A percentile compares a stretch with the other conserved stretches of the same genome.
These are phyloP conservation scores for Pelodiscus sinensis DNA, from an alignment of 2,113 vertebrate genomes.

Conservation along the genomic window DNA sequence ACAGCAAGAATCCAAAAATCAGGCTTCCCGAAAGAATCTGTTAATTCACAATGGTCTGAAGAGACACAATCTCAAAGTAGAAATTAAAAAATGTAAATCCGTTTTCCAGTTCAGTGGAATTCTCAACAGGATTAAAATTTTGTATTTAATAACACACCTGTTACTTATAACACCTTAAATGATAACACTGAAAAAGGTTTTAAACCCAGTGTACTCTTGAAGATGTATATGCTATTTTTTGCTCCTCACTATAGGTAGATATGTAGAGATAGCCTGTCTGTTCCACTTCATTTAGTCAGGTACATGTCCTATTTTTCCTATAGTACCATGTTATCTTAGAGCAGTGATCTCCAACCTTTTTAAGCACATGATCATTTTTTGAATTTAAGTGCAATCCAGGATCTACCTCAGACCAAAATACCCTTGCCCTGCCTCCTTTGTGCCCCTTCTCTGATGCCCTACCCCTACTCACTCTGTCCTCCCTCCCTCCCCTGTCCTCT, in stretches of 20 bases:
- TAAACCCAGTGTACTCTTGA: background rate
- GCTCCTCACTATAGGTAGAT: background rate
- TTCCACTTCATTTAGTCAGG: background rate
- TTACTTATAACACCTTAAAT: constrained; percentile 19
- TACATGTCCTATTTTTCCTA: background rate
- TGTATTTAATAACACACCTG: background rate
- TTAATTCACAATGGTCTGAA: background rate
- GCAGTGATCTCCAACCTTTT: no score
- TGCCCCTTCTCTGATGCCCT: no score
- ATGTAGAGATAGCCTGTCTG: background rate
- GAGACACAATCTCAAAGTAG: background rate
- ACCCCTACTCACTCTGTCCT: no score
- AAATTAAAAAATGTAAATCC: background rate
- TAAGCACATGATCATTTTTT: no score
- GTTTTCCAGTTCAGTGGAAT: background rate
- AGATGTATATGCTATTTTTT: background rate
- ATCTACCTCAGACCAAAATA: no score
- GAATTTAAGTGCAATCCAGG: no score
- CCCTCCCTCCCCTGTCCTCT: no score
- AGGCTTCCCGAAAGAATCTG: accelerated
- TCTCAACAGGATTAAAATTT: background rate
- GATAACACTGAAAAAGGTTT: background rate
- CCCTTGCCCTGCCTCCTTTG: no score
- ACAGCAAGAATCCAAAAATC: background rate
- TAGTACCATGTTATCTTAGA: background rate